phyloP scores from a whole-genome alignment of 2,888 invertebrate species.

The Drosophila paracracens region DNA sequence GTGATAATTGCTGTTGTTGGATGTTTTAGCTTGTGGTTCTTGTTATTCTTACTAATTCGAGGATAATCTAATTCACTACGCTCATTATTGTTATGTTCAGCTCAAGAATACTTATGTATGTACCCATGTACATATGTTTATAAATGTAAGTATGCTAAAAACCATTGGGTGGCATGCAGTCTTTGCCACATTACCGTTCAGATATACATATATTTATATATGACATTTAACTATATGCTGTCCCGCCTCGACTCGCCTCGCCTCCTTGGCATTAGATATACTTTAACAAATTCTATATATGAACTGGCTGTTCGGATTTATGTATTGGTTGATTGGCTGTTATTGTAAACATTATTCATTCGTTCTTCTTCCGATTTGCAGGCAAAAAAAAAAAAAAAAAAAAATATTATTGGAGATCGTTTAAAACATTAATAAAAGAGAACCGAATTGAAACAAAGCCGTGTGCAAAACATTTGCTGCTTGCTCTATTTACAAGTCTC shows the following conservation, averaged over 20 bases:
- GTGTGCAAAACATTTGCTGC: constrained; percentile 20
- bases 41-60: constrained; percentile 40
- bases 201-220: constrained; percentile 32
- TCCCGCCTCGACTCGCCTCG: constrained; percentile 5
- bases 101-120: constrained; percentile 59
- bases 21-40: constrained; percentile 14
- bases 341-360: constrained; percentile 20
- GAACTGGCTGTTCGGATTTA: constrained; percentile 40
- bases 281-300: constrained; percentile 59
- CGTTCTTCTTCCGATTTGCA: constrained; percentile 5
- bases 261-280: constrained; percentile 60
- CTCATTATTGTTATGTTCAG: constrained; percentile 77
- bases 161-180: constrained; percentile 39
- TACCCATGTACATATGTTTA: constrained; percentile 18
- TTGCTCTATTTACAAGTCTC: constrained; percentile 53
- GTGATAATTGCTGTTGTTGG: constrained; percentile 33
- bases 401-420: constrained; percentile 45
- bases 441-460: constrained; percentile 4
- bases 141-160: constrained; percentile 38
- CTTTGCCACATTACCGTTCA: constrained; percentile 27
- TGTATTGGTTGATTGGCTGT: constrained; percentile 34
- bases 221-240: constrained; percentile 41
- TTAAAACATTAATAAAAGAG: constrained; percentile 24
- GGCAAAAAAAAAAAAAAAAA: constrained; percentile 5
- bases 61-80: constrained; percentile 71